Conservation (phyloP, 1,140 invertebrate genomes). For the Drosophila santomea region DNA sequence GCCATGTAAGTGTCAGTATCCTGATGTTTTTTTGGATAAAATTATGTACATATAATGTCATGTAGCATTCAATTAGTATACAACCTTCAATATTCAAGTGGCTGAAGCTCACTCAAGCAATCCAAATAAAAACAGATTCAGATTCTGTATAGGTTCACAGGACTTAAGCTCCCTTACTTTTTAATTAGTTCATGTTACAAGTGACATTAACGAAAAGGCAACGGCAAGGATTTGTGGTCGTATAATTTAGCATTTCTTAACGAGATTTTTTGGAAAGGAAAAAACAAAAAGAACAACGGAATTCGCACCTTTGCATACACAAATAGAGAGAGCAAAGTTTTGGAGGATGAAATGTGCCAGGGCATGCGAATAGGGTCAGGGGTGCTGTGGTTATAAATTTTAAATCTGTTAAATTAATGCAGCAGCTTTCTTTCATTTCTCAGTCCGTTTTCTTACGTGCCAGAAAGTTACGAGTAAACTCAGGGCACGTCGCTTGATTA, state of each 20-base stretch:
- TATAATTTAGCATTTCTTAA: conserved; percentile 82
- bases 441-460: conserved; percentile 57
- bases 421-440: conserved; percentile 58
- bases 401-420: conserved; percentile 83
- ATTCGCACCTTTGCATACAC: conserved; percentile 80
- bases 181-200: conserved; percentile 80
- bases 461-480: conserved; percentile 47
- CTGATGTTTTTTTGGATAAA: too few relatives aligned
- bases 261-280: conserved; percentile 53
- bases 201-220: conserved; percentile 68
- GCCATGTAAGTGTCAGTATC: too few relatives aligned
- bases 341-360: not conserved
- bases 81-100: not conserved
- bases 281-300: conserved; percentile 57
- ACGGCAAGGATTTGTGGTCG: conserved; percentile 68
- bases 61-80: too few relatives aligned
- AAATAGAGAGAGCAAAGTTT: conserved; percentile 47
- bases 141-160: not conserved
- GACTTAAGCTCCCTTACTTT: conserved; percentile 32
- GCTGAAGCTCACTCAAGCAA: not conserved
- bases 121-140: not conserved
- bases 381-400: conserved; percentile 79
- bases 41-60: too few relatives aligned
- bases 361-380: conserved; percentile 13
- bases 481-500: conserved; percentile 73